A percentile compares a stretch with the other conserved stretches of the same genome.
Evolutionary conservation across 1,140 invertebrate species (phyloP).

Genomic region (Temnothorax longispinosus): DNA sequence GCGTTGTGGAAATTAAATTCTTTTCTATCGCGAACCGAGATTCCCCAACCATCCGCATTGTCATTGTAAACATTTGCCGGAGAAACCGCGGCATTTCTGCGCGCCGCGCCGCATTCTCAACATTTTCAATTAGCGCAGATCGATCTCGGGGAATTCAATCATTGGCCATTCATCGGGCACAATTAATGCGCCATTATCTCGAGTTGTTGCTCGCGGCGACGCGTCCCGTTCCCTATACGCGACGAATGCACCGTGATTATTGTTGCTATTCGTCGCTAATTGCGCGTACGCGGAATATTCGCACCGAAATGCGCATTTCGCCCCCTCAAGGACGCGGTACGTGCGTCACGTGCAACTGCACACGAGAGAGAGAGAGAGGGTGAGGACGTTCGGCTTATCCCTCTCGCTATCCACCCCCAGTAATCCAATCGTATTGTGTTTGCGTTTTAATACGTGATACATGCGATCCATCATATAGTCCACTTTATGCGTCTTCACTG

Average conservation of each 20-base stretch:
- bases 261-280: constrained; percentile 59
- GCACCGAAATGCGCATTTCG: neutral
- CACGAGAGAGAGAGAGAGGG: neutral
- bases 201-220: neutral
- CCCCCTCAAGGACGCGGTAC: constrained; percentile 19
- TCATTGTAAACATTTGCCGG: constrained; percentile 1
- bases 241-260: constrained; percentile 38
- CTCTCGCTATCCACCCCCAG: neutral
- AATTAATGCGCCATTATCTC: constrained; percentile 68
- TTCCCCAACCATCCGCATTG: neutral
- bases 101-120: neutral
- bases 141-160: constrained; percentile 50
- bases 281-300: neutral
- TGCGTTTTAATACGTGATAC: constrained; percentile 33
- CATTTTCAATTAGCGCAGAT: constrained; percentile 28
- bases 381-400: neutral
- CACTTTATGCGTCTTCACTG: neutral
- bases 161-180: constrained; percentile 66
- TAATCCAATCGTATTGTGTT: constrained; percentile 63
- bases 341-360: neutral
- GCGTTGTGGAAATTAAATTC: neutral
- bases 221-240: neutral
- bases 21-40: neutral
- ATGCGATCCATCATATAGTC: constrained; percentile 54
- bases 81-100: neutral